Percentiles rank a stretch among this genome's conserved stretches.
Conservation (phyloP, 2,113 vertebrate genomes). For the Podarcis cretensis region DNA sequence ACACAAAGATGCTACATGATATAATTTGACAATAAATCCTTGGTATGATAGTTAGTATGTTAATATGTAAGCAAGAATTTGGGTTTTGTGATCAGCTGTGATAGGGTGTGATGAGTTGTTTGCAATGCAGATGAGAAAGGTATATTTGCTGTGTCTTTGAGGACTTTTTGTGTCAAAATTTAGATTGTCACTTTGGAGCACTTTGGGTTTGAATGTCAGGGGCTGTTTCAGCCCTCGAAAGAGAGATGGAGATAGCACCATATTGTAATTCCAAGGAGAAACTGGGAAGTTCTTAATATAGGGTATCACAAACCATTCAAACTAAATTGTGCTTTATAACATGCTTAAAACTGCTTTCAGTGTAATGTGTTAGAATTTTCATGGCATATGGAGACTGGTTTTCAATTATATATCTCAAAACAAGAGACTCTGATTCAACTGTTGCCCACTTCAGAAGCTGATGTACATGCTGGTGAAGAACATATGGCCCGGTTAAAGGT, state of each 20-base stretch:
- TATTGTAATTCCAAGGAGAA: conserved; percentile 15
- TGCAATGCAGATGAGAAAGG: background rate
- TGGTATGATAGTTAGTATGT: background rate
- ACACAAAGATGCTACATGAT: conserved; percentile 2
- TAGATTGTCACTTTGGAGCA: conserved; percentile 1
- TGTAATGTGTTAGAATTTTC: background rate
- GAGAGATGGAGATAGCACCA: background rate
- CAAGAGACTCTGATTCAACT: background rate
- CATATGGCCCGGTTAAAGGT: background rate
- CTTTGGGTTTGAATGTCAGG: background rate
- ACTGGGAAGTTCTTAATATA: background rate
- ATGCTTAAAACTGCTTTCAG: background rate
- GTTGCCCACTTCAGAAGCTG: background rate
- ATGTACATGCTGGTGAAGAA: background rate
- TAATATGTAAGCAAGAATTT: conserved; percentile 9
- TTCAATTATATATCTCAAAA: background rate
- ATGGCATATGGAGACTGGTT: background rate
- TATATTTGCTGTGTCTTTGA: background rate
- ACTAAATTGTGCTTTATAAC: background rate
- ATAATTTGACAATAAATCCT: conserved; percentile 36
- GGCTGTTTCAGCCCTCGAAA: background rate
- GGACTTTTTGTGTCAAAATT: conserved; percentile 10
- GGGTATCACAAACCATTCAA: background rate
- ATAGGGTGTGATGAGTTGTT: background rate
- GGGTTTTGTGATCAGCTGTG: background rate